phyloP scores from a whole-genome alignment of 2,113 vertebrate genomes.

The Hydropotes inermis region DNA sequence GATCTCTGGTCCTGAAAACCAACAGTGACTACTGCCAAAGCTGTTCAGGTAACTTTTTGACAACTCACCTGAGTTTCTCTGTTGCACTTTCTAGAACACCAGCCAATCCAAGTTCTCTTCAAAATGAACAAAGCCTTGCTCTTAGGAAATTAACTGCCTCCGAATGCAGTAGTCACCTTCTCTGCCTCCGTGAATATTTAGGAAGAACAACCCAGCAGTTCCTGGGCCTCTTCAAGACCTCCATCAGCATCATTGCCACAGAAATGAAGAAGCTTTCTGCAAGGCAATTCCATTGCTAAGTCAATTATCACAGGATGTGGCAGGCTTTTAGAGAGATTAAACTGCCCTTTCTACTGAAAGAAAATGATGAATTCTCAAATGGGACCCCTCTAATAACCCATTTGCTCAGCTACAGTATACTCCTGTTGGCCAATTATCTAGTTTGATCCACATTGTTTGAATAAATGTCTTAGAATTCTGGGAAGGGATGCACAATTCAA shows the following conservation, averaged over 20 bases:
- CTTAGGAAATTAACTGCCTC: not conserved
- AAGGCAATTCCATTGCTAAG: not conserved
- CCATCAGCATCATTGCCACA: not conserved
- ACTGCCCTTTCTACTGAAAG: not conserved
- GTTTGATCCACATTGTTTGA: not conserved
- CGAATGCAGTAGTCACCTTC: not conserved
- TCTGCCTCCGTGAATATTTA: not conserved
- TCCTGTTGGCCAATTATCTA: not conserved
- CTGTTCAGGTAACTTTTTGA: not conserved
- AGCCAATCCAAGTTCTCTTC: not conserved
- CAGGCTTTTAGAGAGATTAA: constrained; percentile 22
- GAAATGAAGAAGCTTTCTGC: not conserved
- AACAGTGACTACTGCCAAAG: not conserved
- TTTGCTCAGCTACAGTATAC: not conserved
- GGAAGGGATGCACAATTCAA: not conserved
- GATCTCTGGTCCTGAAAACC: not conserved
- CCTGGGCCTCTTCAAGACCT: not conserved
- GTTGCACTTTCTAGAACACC: not conserved
- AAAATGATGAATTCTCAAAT: constrained; percentile 6
- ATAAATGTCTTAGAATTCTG: not conserved
- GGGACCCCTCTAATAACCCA: not conserved
- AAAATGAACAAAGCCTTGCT: not conserved
- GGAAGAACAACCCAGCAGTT: not conserved
- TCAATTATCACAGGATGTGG: not conserved
- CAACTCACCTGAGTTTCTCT: not conserved